Evolutionary conservation across 2,888 invertebrate genomes (phyloP), one percentile per base, ranked within the genome.

Genomic region (Coelopa pilipes): DNA sequence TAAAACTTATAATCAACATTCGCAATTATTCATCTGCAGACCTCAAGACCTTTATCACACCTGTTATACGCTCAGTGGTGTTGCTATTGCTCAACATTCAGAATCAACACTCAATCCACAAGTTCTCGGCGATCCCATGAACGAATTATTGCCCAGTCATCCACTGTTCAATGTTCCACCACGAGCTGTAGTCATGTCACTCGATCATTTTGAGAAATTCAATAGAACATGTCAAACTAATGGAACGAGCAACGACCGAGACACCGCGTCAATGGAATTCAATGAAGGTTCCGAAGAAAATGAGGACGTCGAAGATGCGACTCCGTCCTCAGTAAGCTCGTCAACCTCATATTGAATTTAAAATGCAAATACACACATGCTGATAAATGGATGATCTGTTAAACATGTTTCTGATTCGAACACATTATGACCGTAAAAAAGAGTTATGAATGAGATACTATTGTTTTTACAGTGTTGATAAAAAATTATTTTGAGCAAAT

Each of bases 11-110:
- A 9, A 59, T 21, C 7, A 3, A 5, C 7, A 2, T 53, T 72
- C 47, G 34, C 5, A 72, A 7, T 34, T 55, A 34, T 17, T 50
- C 9, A 47, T 21, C 17, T 60, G 66, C 19, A 96, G 96, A 84
- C 91, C 91, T 67, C 90, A 93, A 80, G 99, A 99, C 89, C 92
- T 95, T 78, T 99, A 99, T 87, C 99, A 99, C 88, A 98, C 98
- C 0, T 99, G 99, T 88, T 99, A 99, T 85, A 93, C 95, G 1
- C 89, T 99, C 65, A 97, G 97, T 88, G 99, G 99, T 4, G 89
- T 99, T 63, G 95, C 98, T 17, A 91, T 99, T 75, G 95, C 98
- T 1, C 99, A 99, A 86, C 93, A 96, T 86, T 86, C 88, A 21
- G 85, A 87, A 69, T 83, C 82, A 11, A 82, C 82, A 24, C 86